phyloP scores from a whole-genome alignment of 2,888 invertebrate species.

The Rhogogaster chlorosoma region DNA sequence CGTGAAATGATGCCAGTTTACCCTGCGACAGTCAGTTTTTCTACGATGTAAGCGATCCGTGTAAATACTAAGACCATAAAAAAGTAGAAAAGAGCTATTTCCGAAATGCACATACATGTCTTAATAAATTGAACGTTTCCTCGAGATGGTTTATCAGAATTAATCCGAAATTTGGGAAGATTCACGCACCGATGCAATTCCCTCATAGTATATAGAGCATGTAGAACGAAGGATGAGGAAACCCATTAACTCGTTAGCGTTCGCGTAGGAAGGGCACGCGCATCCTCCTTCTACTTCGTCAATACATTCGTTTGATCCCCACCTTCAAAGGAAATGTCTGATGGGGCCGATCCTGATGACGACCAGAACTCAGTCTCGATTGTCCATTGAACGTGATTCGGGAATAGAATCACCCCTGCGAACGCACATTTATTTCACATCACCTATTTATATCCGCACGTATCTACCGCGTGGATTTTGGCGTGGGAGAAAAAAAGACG shows the following conservation, averaged over 20 bases:
- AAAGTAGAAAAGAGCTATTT: too few species aligned
- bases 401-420: not conserved
- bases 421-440: not conserved
- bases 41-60: too few species aligned
- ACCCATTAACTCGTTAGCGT: slow-evolving; percentile 48
- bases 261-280: slow-evolving; percentile 25
- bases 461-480: too few species aligned
- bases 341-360: slow-evolving; percentile 3
- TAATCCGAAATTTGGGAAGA: not conserved
- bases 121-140: too few species aligned
- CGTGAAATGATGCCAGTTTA: too few species aligned
- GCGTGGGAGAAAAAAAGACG: too few species aligned
- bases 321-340: slow-evolving; percentile 41
- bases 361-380: not conserved
- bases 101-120: too few species aligned
- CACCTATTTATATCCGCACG: too few species aligned
- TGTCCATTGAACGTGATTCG: slow-evolving; percentile 24
- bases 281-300: slow-evolving; percentile 19
- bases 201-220: not conserved
- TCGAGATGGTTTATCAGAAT: not conserved
- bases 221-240: not conserved
- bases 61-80: too few species aligned
- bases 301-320: slow-evolving; percentile 43
- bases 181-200: slow-evolving; percentile 27
- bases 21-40: too few species aligned